Evolutionary conservation across 1,140 invertebrate genomes (phyloP).

Genomic region (Halesus radiatus): DNA sequence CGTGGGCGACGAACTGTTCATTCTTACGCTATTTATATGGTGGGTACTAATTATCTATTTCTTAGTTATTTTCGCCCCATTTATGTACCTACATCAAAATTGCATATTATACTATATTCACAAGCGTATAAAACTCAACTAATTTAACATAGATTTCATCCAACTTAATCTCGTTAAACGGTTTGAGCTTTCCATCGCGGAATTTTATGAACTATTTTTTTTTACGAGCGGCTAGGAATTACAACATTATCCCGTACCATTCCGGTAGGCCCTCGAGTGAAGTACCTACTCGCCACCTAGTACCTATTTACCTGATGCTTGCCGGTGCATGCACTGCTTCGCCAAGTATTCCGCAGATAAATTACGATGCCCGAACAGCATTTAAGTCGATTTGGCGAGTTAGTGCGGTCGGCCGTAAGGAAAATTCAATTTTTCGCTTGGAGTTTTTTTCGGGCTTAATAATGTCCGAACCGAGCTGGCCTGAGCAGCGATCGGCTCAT

Average conservation of each 20-base stretch:
- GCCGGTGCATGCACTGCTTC: conserved; percentile 13
- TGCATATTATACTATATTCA: too few relatives aligned
- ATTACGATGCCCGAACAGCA: conserved; percentile 34
- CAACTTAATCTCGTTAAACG: background rate
- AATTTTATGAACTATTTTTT: conserved; percentile 24
- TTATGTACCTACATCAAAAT: too few relatives aligned
- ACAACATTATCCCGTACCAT: conserved; percentile 12
- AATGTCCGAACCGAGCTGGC: background rate
- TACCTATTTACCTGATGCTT: background rate
- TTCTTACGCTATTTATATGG: too few relatives aligned
- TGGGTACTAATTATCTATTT: too few relatives aligned
- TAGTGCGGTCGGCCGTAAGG: conserved; percentile 53
- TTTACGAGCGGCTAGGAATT: conserved; percentile 20
- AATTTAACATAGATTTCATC: background rate
- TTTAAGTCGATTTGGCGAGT: conserved; percentile 57
- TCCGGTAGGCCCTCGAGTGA: background rate
- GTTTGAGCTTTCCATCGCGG: too few relatives aligned
- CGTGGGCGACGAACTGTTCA: too few relatives aligned
- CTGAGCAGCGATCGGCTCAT: conserved; percentile 17
- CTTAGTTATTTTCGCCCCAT: too few relatives aligned
- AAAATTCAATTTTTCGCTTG: conserved; percentile 56
- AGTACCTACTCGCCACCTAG: background rate
- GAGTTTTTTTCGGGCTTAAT: conserved; percentile 48
- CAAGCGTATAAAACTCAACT: too few relatives aligned
- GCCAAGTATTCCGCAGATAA: conserved; percentile 41